phyloP scores from a whole-genome alignment of 2,113 vertebrate genomes.

The Cnemophilus loriae region DNA sequence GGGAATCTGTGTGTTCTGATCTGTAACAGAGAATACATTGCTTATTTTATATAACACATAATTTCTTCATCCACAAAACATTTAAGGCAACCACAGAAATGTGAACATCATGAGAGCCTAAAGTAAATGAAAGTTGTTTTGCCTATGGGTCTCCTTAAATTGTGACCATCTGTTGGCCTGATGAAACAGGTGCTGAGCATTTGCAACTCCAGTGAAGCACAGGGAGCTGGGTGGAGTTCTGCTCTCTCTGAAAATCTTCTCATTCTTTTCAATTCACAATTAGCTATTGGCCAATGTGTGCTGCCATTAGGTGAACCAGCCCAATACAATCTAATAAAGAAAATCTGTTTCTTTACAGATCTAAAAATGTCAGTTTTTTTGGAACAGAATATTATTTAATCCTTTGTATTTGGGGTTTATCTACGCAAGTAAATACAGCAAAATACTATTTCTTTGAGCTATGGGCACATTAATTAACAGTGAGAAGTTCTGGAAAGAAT shows the following conservation, averaged over 20 bases:
- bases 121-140: not conserved
- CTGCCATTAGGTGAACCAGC: not conserved
- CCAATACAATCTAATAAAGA: not conserved
- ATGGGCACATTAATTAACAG: not conserved
- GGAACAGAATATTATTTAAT: not conserved
- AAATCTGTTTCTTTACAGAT: not conserved
- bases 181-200: not conserved
- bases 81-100: not conserved
- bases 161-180: conserved; percentile 21
- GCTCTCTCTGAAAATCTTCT: not conserved
- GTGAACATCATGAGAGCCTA: not conserved
- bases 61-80: not conserved
- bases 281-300: not conserved
- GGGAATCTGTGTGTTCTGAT: not conserved
- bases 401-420: not conserved
- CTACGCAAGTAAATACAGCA: not conserved
- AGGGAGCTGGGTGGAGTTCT: not conserved
- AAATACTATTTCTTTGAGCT: not conserved
- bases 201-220: conserved; percentile 2
- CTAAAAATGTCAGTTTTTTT: not conserved
- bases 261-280: not conserved
- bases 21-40: not conserved
- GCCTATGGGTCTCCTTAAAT: not conserved
- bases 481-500: not conserved
- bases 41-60: not conserved